A percentile compares a stretch with the other conserved stretches of the same genome.
phyloP scores from a whole-genome alignment of 2,113 vertebrate genomes.

The Hemicordylus capensis region DNA sequence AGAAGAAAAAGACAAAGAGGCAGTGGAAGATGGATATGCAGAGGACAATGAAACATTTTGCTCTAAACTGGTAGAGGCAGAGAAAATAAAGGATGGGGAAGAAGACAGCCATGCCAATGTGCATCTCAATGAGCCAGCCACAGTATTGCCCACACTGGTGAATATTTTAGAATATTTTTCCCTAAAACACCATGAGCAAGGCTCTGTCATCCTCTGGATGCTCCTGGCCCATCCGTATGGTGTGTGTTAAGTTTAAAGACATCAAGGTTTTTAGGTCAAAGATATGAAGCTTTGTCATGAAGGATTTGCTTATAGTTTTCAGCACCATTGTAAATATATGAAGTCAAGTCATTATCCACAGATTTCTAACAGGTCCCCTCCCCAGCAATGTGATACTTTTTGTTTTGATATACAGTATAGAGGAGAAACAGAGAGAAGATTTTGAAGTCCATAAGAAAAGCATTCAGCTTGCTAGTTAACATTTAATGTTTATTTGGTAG shows the following conservation, averaged over 20 bases:
- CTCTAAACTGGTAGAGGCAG: neutral
- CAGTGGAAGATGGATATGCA: neutral
- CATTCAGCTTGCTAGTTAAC: conserved; percentile 34
- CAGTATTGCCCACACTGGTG: conserved; percentile 69
- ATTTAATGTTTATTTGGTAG: conserved; percentile 39
- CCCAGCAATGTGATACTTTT: neutral
- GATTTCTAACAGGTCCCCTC: neutral
- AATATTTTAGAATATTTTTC: neutral
- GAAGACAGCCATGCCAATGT: neutral
- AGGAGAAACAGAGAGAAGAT: neutral
- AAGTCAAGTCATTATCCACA: neutral
- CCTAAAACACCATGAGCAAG: neutral
- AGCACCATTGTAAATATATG: neutral
- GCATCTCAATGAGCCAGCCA: conserved; percentile 8
- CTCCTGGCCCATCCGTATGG: neutral
- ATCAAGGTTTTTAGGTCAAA: neutral
- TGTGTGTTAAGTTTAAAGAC: neutral
- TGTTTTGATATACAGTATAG: neutral
- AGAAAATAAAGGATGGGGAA: conserved; percentile 31
- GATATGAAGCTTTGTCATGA: neutral
- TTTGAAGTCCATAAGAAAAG: neutral
- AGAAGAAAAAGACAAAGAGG: conserved; percentile 56
- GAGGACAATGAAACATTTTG: conserved; percentile 1
- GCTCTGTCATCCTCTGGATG: neutral
- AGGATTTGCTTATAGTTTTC: neutral